Conservation (phyloP, 1,140 invertebrate species). For the Charaxes varanes region DNA sequence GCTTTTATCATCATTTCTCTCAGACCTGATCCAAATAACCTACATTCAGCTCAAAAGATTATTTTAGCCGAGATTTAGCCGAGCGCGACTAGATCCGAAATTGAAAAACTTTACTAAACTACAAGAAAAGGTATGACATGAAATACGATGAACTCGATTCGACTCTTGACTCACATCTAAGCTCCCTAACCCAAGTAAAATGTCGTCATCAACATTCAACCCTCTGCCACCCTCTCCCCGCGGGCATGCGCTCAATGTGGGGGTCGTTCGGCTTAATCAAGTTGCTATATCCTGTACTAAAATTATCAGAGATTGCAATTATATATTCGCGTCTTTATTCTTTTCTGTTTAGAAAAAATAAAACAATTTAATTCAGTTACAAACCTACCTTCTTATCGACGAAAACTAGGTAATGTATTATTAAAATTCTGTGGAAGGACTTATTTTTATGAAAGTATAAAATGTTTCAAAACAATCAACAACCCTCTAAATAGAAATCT, state of each 20-base stretch:
- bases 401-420: no score
- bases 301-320: slow-evolving; percentile 24
- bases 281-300: slow-evolving; percentile 33
- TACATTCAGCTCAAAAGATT: slow-evolving; percentile 4
- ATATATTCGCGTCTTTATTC: slow-evolving; percentile 4
- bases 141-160: slow-evolving; percentile 27
- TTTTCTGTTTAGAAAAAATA: not conserved
- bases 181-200: slow-evolving; percentile 47
- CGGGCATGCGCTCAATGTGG: slow-evolving; percentile 45
- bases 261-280: slow-evolving; percentile 39
- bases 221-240: slow-evolving; percentile 26
- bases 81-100: slow-evolving; percentile 9
- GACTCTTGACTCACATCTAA: slow-evolving; percentile 27
- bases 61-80: not conserved
- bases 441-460: no score
- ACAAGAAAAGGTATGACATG: slow-evolving; percentile 23
- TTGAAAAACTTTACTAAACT: slow-evolving; percentile 24
- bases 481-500: not conserved
- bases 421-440: no score
- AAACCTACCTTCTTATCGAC: no score
- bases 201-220: slow-evolving; percentile 61
- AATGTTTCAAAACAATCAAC: no score
- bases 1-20: slow-evolving; percentile 5
- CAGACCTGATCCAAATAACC: slow-evolving; percentile 1
- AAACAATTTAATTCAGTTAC: no score